Percentiles rank a stretch among this genome's conserved stretches.
Conservation (phyloP, 2,888 invertebrate species). For the Tholera decimalis region DNA sequence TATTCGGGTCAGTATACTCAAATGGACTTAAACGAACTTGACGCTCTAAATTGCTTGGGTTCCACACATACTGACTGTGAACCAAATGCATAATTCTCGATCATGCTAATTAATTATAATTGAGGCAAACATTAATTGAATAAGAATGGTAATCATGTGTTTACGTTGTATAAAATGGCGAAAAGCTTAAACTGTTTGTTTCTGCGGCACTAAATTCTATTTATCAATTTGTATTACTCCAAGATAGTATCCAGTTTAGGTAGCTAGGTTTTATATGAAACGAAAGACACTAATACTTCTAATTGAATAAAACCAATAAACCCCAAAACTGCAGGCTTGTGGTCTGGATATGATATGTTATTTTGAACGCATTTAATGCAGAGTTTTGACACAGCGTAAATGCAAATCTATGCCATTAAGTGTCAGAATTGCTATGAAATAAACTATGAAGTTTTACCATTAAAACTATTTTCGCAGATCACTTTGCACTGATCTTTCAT, state of each 20-base stretch:
- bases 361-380: background rate
- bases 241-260: background rate
- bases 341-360: background rate
- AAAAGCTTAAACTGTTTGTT: no score
- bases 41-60: no score
- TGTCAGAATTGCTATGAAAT: background rate
- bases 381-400: background rate
- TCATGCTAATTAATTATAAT: no score
- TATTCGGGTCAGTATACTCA: no score
- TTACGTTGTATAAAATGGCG: no score
- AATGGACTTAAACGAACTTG: no score
- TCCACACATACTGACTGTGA: no score
- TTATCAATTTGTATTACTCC: background rate
- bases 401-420: background rate
- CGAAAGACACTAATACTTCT: background rate
- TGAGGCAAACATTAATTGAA: no score
- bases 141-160: no score
- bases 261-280: no score
- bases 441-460: slow-evolving; percentile 4
- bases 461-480: background rate
- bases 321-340: background rate
- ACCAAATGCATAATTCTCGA: no score
- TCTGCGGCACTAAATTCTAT: background rate
- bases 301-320: background rate
- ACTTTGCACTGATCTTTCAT: background rate